Base-by-base conservation (phyloP, 1,140 invertebrate species). In the Monochamus saltuarius region DNA sequence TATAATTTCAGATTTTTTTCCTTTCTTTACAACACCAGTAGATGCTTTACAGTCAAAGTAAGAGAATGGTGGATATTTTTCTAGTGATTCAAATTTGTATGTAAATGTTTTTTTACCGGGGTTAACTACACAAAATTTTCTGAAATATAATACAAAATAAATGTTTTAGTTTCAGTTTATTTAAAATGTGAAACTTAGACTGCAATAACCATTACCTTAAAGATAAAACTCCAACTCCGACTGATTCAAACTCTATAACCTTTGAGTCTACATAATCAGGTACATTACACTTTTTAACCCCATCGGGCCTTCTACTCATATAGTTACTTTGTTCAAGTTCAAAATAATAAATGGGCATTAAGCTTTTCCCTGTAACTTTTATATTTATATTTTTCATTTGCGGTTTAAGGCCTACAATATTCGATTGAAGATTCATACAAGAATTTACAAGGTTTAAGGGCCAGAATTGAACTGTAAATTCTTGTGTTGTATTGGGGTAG, bases 321-420 rank as follows among this genome's bases (percentile, higher is more conserved):
- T 50, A 51, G 9, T 54, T 46, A 6, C n/a, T 59, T 29, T 73
- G 64, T 59, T 81, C 74, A 19, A 68, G 73, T 40, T 79, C 74
- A 56, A 81, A 80, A 46, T 80, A 76, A 65, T 74, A 80, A 40
- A 78, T 77, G 0, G 79, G 78, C 1, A 79, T 42, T 14, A 80
- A 45, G 66, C 78, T 77, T 53, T 65, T 57, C 10, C 64, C 69
- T 35, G 51, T 60, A 1, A 73, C 56, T 10, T 19, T 16, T 8
- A 73, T 54, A 1, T 64, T 43, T 13, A 71, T 54, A 11, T 61
- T 40, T 29, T 43, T 47, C 9, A 55, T 4, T 34, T 53, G 13
- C 1, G 69, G 69, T 7, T 46, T 9, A 14, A 70, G 40, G 37
- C 69, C 66, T 40, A 36, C 11, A 9, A 71, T 61, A 9, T 49